A percentile compares a stretch with the other conserved stretches of the same genome.
Conservation (phyloP, 2,888 invertebrate genomes). For the Microctonus brassicae region DNA sequence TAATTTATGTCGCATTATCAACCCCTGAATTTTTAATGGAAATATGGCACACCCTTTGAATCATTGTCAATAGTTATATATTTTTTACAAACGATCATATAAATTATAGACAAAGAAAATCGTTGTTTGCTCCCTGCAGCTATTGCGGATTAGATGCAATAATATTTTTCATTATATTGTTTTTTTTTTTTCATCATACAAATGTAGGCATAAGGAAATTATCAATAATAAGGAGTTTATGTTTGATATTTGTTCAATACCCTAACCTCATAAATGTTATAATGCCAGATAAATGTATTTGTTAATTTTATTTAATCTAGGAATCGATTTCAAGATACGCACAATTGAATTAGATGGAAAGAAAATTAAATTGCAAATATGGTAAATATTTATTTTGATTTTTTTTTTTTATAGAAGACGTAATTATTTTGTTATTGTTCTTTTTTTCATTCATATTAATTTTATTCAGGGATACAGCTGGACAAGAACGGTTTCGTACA, state of each 20-base stretch:
- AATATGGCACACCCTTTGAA: conserved; percentile 19
- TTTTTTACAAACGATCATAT: conserved; percentile 17
- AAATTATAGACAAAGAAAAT: conserved; percentile 27
- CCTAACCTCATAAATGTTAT: background rate
- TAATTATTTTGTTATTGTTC: conserved; percentile 18
- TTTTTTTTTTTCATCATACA: background rate
- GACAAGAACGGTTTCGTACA: conserved; percentile 98
- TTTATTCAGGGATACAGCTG: conserved; percentile 92
- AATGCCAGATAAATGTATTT: background rate
- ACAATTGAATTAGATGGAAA: conserved; percentile 98
- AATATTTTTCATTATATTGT: background rate
- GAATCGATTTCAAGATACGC: conserved; percentile 99
- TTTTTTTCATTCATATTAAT: conserved; percentile 51
- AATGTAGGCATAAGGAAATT: too few species aligned
- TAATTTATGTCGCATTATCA: background rate
- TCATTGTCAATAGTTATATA: background rate
- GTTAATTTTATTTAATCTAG: conserved; percentile 74
- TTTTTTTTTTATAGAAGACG: background rate
- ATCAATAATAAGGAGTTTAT: too few species aligned
- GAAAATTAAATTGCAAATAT: conserved; percentile 99
- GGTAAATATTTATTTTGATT: conserved; percentile 75
- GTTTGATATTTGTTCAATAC: background rate
- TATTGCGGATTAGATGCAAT: background rate
- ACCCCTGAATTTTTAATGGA: background rate
- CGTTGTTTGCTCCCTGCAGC: conserved; percentile 15